These are phyloP conservation scores for Anastatus disparis DNA, from an alignment of 1,140 invertebrate species.

Conservation along the genomic window DNA sequence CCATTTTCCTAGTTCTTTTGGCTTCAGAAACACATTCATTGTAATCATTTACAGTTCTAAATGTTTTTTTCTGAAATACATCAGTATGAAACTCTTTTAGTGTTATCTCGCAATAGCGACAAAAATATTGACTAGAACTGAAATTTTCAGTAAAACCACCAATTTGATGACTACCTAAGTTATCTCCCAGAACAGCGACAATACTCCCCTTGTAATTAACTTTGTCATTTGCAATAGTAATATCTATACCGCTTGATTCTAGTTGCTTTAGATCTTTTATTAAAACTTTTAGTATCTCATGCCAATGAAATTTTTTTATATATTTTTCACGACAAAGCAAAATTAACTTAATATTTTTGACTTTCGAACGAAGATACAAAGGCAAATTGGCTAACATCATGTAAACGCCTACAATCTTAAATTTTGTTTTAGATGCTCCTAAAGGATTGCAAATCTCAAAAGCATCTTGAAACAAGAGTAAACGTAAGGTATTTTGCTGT, in stretches of 20 bases:
- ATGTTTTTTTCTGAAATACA: neutral
- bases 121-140: conserved; percentile 40
- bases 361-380: conserved; percentile 23
- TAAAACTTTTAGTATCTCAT: conserved; percentile 32
- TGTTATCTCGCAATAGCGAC: conserved; percentile 41
- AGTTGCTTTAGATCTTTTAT: conserved; percentile 36
- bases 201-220: conserved; percentile 36
- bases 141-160: conserved; percentile 49
- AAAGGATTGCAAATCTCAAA: conserved; percentile 44
- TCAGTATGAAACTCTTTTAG: neutral
- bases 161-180: conserved; percentile 46
- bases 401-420: conserved; percentile 38
- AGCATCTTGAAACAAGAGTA: conserved; percentile 40
- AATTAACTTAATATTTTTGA: conserved; percentile 10
- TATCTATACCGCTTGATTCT: conserved; percentile 35
- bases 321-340: conserved; percentile 23
- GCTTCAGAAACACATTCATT: conserved; percentile 12
- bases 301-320: conserved; percentile 20
- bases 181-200: conserved; percentile 44
- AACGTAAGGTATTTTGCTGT: conserved; percentile 24
- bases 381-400: conserved; percentile 38
- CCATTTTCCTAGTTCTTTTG: conserved; percentile 1
- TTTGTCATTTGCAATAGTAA: neutral
- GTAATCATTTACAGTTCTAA: conserved; percentile 27
- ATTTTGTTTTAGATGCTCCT: conserved; percentile 36